Evolutionary conservation across 2,113 vertebrate genomes (phyloP), one percentile per base, ranked within the genome.

Genomic region (Entelurus aequoreus): DNA sequence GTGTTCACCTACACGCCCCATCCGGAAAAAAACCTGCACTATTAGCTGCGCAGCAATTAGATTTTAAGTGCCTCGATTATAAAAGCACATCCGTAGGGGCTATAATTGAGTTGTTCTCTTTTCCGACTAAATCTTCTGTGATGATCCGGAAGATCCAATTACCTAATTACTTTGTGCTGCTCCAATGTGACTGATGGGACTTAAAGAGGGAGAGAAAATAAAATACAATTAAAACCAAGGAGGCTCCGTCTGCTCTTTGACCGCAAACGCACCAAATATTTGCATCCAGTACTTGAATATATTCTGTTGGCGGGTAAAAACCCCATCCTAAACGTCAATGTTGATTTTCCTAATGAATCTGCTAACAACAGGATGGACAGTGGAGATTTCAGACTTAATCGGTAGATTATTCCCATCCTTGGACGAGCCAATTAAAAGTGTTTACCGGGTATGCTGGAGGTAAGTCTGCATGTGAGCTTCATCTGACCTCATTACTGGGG

Each of bases 351-450:
- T 60, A 68, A 76, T 82, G 73, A 66, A 56, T 72, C 11, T 40
- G 21, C 51, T 36, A 40, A 46, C 38, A 64, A 75, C 69, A 51
- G 56, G 81, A 75, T 83, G 82, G 81, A 81, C 74, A 9, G 40
- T 12, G 54, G 65, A 57, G 76, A 61, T 77, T 72, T 63, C 35
- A 66, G 66, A 72, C 66, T 65, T 79, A 73, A 81, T 74, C 62
- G 54, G 67, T 40, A 63, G 70, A 81, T 78, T 74, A 83, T 72
- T 67, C 62, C 68, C 61, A 69, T 53, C 52, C 67, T 38, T 19
- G 1, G 56, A 68, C 11, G 28, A 55, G 66, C 78, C 82, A 87
- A 89, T 90, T 88, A 90, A 89, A 77, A 75, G 21, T 77, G 80
- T 86, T 84, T 84, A 81, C 81, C 51, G 56, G 77, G 68, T 72